phyloP scores from a whole-genome alignment of 2,797 vertebrate species.

The Thripadectes ignobilis region DNA sequence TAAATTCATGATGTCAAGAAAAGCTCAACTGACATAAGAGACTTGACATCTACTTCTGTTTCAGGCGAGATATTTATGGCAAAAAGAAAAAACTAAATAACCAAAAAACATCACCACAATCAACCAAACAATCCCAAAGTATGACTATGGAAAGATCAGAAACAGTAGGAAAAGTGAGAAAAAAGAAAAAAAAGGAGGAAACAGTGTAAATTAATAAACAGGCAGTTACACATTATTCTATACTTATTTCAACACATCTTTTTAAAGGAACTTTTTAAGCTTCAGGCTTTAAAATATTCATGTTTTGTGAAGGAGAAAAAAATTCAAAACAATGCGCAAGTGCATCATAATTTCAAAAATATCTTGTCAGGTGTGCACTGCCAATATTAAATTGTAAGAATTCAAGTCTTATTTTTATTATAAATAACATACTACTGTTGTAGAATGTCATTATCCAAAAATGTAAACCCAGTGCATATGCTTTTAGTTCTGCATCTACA shows the following conservation, averaged over 20 bases:
- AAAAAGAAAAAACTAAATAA: not conserved
- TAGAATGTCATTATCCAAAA: not conserved
- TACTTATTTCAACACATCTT: not conserved
- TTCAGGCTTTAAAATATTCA: constrained; percentile 34
- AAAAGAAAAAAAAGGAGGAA: not conserved
- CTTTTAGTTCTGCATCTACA: constrained; percentile 2
- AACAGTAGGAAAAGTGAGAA: not conserved
- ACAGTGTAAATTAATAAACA: not conserved
- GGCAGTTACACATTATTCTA: not conserved
- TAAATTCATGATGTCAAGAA: not conserved
- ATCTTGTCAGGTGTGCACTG: not conserved
- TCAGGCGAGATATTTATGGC: not conserved
- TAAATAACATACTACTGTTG: not conserved
- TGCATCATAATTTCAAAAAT: not conserved
- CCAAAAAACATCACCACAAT: rapidly evolving
- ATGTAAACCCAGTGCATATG: not conserved
- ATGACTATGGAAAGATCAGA: not conserved
- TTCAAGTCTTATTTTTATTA: not conserved
- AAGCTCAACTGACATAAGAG: not conserved
- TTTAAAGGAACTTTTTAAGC: constrained; percentile 11
- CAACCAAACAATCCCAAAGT: not conserved
- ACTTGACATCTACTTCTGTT: not conserved
- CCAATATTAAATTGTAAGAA: not conserved
- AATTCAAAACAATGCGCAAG: not conserved
- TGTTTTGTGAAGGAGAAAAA: not conserved